Evolutionary conservation across 2,888 invertebrate genomes (phyloP).

Genomic region (Metellina segmentata): DNA sequence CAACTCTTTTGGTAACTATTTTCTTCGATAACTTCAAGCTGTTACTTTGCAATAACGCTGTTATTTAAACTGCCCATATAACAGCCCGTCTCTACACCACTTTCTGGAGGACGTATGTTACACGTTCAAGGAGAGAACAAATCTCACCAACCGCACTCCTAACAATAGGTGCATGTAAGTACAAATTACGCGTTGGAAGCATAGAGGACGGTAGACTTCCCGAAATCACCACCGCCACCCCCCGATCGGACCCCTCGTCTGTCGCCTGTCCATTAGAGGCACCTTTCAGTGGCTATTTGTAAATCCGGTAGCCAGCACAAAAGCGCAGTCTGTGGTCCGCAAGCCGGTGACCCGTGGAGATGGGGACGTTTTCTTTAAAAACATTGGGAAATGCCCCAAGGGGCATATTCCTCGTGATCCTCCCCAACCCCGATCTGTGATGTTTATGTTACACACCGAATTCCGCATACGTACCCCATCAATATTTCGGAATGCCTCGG

Average conservation of each 20-base stretch:
- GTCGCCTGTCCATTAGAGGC: constrained; percentile 62
- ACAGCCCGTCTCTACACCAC: too few species aligned
- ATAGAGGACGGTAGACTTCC: too few species aligned
- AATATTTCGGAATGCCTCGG: constrained; percentile 2
- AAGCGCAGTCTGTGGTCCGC: constrained; percentile 55
- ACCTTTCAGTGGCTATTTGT: constrained; percentile 15
- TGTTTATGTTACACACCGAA: constrained; percentile 28
- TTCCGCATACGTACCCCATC: constrained; percentile 28
- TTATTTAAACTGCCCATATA: too few species aligned
- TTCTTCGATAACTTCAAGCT: too few species aligned
- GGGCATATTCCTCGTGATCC: background rate
- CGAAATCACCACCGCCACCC: background rate
- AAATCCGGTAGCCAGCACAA: constrained; percentile 68
- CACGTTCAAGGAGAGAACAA: too few species aligned
- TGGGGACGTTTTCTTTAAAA: background rate
- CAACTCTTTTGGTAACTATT: too few species aligned
- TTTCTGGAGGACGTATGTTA: too few species aligned
- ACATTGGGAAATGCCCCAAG: background rate
- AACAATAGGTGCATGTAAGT: background rate
- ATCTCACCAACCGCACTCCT: too few species aligned
- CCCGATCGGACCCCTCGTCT: background rate
- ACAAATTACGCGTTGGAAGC: constrained; percentile 14
- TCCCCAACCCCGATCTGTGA: background rate
- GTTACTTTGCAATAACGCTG: too few species aligned
- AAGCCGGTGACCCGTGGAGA: background rate